These are phyloP conservation scores for Ricordea florida DNA, from an alignment of 92 coral and sea anemone genomes.

Conservation along the genomic window DNA sequence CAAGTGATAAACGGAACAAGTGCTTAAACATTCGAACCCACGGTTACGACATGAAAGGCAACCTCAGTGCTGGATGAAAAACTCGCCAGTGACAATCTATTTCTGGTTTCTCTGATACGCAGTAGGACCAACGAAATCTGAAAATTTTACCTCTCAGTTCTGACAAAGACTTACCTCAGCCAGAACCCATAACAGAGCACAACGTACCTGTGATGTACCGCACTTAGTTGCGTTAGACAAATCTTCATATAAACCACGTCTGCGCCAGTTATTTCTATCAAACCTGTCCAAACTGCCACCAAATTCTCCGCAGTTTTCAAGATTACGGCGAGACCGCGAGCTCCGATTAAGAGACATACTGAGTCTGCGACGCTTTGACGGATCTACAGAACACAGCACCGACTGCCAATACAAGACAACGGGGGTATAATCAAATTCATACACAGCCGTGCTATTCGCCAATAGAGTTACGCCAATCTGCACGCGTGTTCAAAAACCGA, in stretches of 20 bases:
- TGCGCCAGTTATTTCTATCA: conserved; percentile 23
- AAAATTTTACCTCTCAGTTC: no score
- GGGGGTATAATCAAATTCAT: background rate
- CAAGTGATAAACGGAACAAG: no score
- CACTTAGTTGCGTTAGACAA: conserved; percentile 29
- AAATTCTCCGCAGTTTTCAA: conserved; percentile 1
- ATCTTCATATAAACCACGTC: conserved; percentile 31
- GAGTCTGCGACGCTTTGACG: background rate
- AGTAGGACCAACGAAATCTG: no score
- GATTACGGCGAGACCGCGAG: background rate
- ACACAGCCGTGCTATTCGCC: background rate
- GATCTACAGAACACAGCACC: no score
- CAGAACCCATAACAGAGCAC: background rate
- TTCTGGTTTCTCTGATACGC: no score
- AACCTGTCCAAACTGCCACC: conserved; percentile 22
- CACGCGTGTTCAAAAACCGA: background rate
- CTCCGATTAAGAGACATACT: background rate
- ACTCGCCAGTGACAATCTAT: no score
- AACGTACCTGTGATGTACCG: conserved; percentile 34
- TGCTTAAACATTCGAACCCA: no score
- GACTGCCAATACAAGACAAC: no score
- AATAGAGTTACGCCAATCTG: background rate
- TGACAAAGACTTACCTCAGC: no score
- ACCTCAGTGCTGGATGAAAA: no score
- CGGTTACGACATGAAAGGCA: no score